These are phyloP conservation scores for Eustalomyia histrio DNA, from an alignment of 2,888 invertebrate species.

Conservation along the genomic window DNA sequence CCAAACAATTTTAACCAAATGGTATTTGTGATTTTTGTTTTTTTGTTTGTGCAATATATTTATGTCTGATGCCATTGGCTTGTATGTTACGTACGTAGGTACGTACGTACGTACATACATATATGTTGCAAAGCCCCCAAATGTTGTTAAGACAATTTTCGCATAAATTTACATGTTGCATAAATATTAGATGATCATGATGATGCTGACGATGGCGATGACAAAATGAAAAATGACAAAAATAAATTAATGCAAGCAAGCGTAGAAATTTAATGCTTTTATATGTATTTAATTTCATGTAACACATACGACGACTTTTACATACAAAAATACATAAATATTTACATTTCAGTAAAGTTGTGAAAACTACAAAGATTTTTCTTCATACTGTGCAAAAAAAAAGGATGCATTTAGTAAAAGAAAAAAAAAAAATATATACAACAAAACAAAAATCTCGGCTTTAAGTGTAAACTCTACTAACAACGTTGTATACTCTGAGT, in stretches of 20 bases:
- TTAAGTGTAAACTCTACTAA: slow-evolving; percentile 4
- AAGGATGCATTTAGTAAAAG: slow-evolving; percentile 1
- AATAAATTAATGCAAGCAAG: slow-evolving; percentile 63
- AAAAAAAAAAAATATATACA: too few relatives aligned
- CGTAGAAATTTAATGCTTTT: slow-evolving; percentile 64
- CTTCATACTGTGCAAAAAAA: background rate
- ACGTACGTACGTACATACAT: too few relatives aligned
- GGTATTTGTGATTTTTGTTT: slow-evolving; percentile 48
- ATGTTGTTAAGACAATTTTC: slow-evolving; percentile 60
- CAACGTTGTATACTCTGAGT: background rate
- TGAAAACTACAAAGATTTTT: background rate
- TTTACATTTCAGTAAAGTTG: background rate
- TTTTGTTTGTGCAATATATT: background rate
- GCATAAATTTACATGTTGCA: slow-evolving; percentile 65
- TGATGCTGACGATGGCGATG: slow-evolving; percentile 29
- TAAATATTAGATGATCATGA: slow-evolving; percentile 56
- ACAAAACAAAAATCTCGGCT: too few relatives aligned
- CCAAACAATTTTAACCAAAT: slow-evolving; percentile 36
- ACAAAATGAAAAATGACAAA: slow-evolving; percentile 57
- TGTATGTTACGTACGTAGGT: too few relatives aligned
- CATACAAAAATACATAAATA: background rate
- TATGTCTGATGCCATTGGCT: slow-evolving; percentile 4
- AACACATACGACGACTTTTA: slow-evolving; percentile 29
- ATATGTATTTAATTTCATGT: slow-evolving; percentile 55
- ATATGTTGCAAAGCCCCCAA: slow-evolving; percentile 43